Conservation (phyloP, 1,140 invertebrate species). For the Centruroides sculpturatus region DNA sequence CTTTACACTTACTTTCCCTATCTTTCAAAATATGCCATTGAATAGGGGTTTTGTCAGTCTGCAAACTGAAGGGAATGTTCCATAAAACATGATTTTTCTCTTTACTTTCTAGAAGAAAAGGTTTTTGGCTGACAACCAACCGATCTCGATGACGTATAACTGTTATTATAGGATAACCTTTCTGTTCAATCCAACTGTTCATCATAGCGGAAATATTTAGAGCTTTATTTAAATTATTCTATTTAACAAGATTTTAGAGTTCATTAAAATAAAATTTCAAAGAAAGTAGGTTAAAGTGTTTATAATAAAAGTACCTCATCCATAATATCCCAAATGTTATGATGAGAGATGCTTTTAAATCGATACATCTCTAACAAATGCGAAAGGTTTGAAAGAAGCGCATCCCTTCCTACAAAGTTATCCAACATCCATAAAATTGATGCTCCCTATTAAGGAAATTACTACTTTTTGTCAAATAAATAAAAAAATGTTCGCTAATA, state of each 20-base stretch:
- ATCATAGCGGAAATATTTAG: conserved; percentile 42
- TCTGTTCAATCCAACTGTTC: conserved; percentile 85
- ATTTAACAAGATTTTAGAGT: too few relatives aligned
- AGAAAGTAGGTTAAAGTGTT: too few relatives aligned
- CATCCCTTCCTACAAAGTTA: conserved; percentile 76
- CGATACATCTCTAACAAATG: conserved; percentile 18
- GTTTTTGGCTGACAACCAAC: conserved; percentile 42
- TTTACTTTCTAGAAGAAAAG: conserved; percentile 25
- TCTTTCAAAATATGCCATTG: too few relatives aligned
- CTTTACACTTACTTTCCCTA: too few relatives aligned
- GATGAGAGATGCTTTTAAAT: conserved; percentile 15
- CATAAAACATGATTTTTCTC: too few relatives aligned
- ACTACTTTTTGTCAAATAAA: too few relatives aligned
- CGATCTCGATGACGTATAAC: conserved; percentile 43
- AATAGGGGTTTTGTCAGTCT: too few relatives aligned
- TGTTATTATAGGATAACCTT: conserved; percentile 66
- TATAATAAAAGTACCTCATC: conserved; percentile 11
- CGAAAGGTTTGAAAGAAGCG: conserved; percentile 17
- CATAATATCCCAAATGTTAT: conserved; percentile 21
- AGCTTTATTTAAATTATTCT: background rate
- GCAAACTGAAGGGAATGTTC: too few relatives aligned
- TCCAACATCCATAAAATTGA: conserved; percentile 91
- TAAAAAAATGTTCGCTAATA: too few relatives aligned
- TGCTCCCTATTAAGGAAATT: conserved; percentile 36
- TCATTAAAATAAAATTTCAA: too few relatives aligned